phyloP scores from a whole-genome alignment of 2,888 invertebrate genomes.

The Agriopis leucophaearia region DNA sequence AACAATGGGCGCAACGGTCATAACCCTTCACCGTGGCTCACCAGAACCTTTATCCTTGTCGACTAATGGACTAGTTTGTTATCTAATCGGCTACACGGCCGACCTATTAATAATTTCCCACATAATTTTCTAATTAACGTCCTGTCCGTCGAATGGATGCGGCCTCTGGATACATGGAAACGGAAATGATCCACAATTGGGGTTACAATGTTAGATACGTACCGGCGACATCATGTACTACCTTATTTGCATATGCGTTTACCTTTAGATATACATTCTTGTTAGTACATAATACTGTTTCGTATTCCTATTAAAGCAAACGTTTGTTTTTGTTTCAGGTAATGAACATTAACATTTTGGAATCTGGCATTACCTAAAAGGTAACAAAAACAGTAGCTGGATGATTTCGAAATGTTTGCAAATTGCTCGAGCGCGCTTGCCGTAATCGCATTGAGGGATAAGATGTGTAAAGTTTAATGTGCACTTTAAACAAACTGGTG shows the following conservation, averaged over 20 bases:
- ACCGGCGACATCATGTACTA: slow-evolving; percentile 49
- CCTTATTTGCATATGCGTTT: slow-evolving; percentile 58
- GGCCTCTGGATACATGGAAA: slow-evolving; percentile 68
- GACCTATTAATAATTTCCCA: slow-evolving; percentile 85
- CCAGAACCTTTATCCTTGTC: slow-evolving; percentile 68
- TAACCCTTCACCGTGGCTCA: slow-evolving; percentile 51
- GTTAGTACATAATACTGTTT: slow-evolving; percentile 31
- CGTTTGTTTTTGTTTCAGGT: slow-evolving; percentile 78
- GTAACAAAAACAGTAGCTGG: slow-evolving; percentile 55
- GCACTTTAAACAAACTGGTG: slow-evolving; percentile 59
- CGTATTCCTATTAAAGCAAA: slow-evolving; percentile 54
- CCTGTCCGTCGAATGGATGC: slow-evolving; percentile 68
- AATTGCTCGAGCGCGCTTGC: slow-evolving; percentile 53
- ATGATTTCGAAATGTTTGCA: slow-evolving; percentile 49
- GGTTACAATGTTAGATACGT: slow-evolving; percentile 51
- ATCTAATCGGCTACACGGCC: slow-evolving; percentile 83
- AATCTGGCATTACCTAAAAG: slow-evolving; percentile 47
- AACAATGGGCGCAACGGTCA: slow-evolving; percentile 59
- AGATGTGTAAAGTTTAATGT: slow-evolving; percentile 58
- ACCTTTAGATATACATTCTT: slow-evolving; percentile 33
- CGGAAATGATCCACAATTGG: slow-evolving; percentile 74
- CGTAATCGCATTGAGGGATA: slow-evolving; percentile 61
- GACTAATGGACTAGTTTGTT: slow-evolving; percentile 85
- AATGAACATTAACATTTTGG: slow-evolving; percentile 59
- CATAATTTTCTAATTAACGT: slow-evolving; percentile 85